Evolutionary conservation across 2,888 invertebrate genomes (phyloP).

Genomic region (Gymnosoma rotundatum): DNA sequence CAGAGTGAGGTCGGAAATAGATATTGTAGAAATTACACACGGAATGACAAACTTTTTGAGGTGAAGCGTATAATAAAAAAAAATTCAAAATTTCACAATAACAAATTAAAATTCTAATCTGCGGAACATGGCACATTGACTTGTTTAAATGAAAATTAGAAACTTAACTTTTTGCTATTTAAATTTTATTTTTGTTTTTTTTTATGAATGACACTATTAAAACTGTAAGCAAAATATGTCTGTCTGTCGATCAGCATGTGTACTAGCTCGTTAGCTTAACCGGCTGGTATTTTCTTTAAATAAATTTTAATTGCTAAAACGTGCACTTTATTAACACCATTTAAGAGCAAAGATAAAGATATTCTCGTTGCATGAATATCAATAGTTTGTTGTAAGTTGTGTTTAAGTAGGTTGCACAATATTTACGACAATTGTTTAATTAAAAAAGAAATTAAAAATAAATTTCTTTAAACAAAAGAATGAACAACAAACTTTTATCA

Average conservation of each 20-base stretch:
- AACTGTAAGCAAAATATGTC: neutral
- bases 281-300: slow-evolving; percentile 53
- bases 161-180: neutral
- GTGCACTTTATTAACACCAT: slow-evolving; percentile 72
- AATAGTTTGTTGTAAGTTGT: slow-evolving; percentile 23
- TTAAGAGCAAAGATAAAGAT: slow-evolving; percentile 39
- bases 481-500: neutral
- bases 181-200: neutral
- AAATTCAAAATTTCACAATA: no score
- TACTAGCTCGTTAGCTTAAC: slow-evolving; percentile 18
- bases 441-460: slow-evolving; percentile 19
- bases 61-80: no score
- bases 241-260: neutral
- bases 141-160: neutral
- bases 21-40: no score
- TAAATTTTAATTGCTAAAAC: slow-evolving; percentile 80
- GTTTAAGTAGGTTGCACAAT: slow-evolving; percentile 58
- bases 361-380: slow-evolving; percentile 53
- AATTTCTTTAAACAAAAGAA: neutral
- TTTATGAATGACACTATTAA: slow-evolving; percentile 17
- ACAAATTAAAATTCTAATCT: no score
- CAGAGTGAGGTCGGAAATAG: no score
- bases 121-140: no score
- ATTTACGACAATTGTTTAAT: slow-evolving; percentile 58
- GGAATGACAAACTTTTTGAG: no score